These are phyloP conservation scores for Eudemis profundana DNA, from an alignment of 2,888 invertebrate genomes.

Conservation along the genomic window DNA sequence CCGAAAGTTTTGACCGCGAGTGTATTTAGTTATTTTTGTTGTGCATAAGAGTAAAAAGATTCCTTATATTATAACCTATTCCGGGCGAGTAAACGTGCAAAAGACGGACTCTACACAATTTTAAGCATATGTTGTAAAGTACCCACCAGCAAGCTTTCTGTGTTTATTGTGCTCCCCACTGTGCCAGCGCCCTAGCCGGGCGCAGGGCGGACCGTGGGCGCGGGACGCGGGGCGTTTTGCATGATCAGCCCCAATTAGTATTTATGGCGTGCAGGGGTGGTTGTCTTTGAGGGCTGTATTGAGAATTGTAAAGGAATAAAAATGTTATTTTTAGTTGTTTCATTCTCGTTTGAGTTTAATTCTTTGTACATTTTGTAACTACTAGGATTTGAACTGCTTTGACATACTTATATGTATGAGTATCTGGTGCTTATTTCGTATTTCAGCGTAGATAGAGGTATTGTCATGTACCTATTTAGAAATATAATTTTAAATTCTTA, in stretches of 20 bases:
- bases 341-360: background rate
- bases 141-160: constrained; percentile 20
- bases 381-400: no score
- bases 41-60: no score
- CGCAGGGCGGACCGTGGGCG: constrained; percentile 25
- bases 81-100: constrained; percentile 1
- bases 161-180: constrained; percentile 18
- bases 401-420: no score
- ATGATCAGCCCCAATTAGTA: constrained; percentile 63
- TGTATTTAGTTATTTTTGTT: no score
- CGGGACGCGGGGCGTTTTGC: constrained; percentile 52
- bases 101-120: constrained; percentile 18
- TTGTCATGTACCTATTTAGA: no score
- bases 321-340: constrained; percentile 5
- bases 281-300: constrained; percentile 31
- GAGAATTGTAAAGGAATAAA: constrained; percentile 30
- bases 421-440: no score
- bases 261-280: constrained; percentile 50
- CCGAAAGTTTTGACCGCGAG: no score
- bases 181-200: constrained; percentile 17
- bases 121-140: constrained; percentile 34
- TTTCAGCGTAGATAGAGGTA: no score
- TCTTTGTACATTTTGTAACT: no score
- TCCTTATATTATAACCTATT: constrained; percentile 1
- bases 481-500: no score